Percentiles rank a stretch among this genome's conserved stretches.
Conservation (phyloP, 2,797 vertebrate species). For the Sarcophilus harrisii region DNA sequence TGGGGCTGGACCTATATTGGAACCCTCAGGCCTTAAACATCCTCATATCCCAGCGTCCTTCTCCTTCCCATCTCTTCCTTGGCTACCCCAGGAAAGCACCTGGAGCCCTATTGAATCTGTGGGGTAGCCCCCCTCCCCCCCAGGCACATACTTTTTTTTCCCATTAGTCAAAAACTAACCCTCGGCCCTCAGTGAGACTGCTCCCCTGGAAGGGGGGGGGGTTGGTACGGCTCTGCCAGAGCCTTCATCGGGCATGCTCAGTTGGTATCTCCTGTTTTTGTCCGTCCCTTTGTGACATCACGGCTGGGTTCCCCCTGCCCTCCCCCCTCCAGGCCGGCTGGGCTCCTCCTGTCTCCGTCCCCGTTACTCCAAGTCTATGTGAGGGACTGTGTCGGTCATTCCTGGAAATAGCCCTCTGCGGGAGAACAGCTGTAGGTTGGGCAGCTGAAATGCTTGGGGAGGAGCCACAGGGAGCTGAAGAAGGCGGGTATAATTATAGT, state of each 20-base stretch:
- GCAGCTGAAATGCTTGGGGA: not conserved
- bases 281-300: conserved; percentile 36
- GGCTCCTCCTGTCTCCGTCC: not conserved
- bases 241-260: conserved; percentile 22
- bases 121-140: not conserved
- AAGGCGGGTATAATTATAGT: not conserved
- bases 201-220: not conserved
- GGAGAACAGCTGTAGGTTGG: not conserved
- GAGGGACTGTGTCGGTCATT: not conserved
- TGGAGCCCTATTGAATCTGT: conserved; percentile 29
- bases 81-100: conserved; percentile 18
- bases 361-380: not conserved
- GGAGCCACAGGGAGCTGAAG: not conserved
- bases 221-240: not conserved
- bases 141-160: conserved; percentile 31
- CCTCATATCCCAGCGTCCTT: not conserved
- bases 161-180: conserved; percentile 28
- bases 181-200: conserved; percentile 42
- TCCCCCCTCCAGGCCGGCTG: conserved; percentile 14
- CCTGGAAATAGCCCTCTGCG: conserved; percentile 5
- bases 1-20: not conserved
- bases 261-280: conserved; percentile 40
- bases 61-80: conserved; percentile 27
- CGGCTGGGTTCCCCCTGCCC: conserved; percentile 30
- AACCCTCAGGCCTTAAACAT: not conserved